Percentiles rank a stretch among this genome's conserved stretches.
These are phyloP conservation scores for Sylvia atricapilla DNA, from an alignment of 2,113 vertebrate species.

Conservation along the genomic window DNA sequence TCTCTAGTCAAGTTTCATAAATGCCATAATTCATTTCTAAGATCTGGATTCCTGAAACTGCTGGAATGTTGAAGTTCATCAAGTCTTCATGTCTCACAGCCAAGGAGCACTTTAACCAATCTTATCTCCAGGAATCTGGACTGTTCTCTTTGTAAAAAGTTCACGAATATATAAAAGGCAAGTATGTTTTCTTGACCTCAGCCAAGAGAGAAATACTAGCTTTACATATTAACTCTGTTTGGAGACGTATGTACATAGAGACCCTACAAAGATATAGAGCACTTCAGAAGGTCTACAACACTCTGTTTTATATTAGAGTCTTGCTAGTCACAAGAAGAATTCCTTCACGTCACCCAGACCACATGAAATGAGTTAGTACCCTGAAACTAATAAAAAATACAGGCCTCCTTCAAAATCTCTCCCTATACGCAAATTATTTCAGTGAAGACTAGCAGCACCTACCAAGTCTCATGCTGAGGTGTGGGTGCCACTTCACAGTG, in stretches of 20 bases:
- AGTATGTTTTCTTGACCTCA: conserved; percentile 40
- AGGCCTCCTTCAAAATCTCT: neutral
- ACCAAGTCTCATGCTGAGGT: neutral
- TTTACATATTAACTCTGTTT: neutral
- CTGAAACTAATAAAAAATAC: neutral
- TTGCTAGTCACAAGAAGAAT: neutral
- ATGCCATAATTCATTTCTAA: conserved; percentile 47
- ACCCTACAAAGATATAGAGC: neutral
- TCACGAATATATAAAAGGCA: conserved; percentile 43
- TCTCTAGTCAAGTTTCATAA: conserved; percentile 7
- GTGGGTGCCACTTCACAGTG: neutral
- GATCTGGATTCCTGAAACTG: conserved; percentile 43
- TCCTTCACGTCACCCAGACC: neutral
- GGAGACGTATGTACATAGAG: neutral
- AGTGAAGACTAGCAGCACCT: neutral
- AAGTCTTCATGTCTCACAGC: conserved; percentile 28
- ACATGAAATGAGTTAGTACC: neutral
- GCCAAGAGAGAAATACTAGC: neutral
- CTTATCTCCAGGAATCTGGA: conserved; percentile 54
- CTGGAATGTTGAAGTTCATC: conserved; percentile 52
- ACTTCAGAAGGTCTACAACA: neutral
- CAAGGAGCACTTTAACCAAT: conserved; percentile 25
- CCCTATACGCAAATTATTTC: neutral
- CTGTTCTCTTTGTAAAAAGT: conserved; percentile 32
- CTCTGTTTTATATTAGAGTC: neutral